Conservation (phyloP, 2,888 invertebrate species). For the Hypena proboscidalis region DNA sequence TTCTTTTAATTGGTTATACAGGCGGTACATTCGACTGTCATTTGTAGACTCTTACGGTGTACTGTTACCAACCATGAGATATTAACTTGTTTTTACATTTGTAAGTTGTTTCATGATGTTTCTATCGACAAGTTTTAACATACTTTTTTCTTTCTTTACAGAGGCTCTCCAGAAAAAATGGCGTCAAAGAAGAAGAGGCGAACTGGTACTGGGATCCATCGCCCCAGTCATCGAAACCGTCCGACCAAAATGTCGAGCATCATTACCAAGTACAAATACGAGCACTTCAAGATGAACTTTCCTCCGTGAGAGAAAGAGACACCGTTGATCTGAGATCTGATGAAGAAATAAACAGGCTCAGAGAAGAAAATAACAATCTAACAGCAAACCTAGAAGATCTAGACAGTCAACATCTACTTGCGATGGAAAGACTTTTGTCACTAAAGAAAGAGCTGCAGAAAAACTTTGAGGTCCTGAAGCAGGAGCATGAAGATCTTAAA, state of each 20-base stretch:
- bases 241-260: constrained; percentile 52
- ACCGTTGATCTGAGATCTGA: constrained; percentile 55
- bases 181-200: constrained; percentile 75
- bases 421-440: constrained; percentile 85
- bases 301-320: constrained; percentile 68
- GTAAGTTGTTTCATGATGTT: not conserved
- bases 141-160: constrained; percentile 61
- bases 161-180: constrained; percentile 74
- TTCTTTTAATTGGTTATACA: too few relatives aligned
- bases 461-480: constrained; percentile 78
- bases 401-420: constrained; percentile 90
- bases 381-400: constrained; percentile 88
- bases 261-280: constrained; percentile 69
- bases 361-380: constrained; percentile 85
- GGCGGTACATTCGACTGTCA: too few relatives aligned
- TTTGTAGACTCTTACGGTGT: too few relatives aligned
- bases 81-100: not conserved
- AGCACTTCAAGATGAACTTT: constrained; percentile 70
- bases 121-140: not conserved
- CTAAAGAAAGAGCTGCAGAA: constrained; percentile 83
- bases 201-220: constrained; percentile 85
- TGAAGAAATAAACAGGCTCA: constrained; percentile 78
- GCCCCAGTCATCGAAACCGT: constrained; percentile 49
- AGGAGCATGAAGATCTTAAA: constrained; percentile 77
- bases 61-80: too few relatives aligned